These are phyloP conservation scores for Drosophila ohnishii DNA, from an alignment of 1,140 invertebrate species.

Conservation along the genomic window DNA sequence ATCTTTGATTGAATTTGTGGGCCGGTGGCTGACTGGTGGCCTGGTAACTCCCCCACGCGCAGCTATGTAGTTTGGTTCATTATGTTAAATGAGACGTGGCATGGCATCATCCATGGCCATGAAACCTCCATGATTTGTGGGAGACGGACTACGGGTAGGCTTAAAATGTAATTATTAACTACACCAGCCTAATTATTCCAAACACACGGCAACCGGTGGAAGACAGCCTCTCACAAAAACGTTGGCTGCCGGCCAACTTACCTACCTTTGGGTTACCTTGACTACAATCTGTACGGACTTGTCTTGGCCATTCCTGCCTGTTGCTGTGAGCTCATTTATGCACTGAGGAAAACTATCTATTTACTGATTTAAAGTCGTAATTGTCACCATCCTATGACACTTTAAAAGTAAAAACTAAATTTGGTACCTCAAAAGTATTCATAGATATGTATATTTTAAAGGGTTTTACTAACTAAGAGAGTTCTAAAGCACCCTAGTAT, in stretches of 20 bases:
- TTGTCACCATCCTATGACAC: background rate
- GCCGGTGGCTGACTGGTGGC: background rate
- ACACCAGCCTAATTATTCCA: conserved; percentile 39
- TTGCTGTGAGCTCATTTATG: conserved; percentile 10
- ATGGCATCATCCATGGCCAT: conserved; percentile 12
- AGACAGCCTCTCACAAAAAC: conserved; percentile 7
- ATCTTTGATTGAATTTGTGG: conserved; percentile 53
- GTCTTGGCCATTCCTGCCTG: conserved; percentile 31
- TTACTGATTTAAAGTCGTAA: background rate
- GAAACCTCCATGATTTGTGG: conserved; percentile 29
- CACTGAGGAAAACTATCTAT: conserved; percentile 9
- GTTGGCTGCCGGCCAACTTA: conserved; percentile 31
- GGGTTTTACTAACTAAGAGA: background rate
- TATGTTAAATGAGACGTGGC: conserved; percentile 43
- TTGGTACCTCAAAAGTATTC: background rate
- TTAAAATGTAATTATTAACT: conserved; percentile 41
- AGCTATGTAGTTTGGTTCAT: conserved; percentile 16
- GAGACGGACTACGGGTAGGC: background rate
- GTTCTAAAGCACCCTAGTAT: background rate
- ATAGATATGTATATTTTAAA: background rate
- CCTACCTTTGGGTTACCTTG: conserved; percentile 17
- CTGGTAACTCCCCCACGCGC: background rate
- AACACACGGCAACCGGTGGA: conserved; percentile 7
- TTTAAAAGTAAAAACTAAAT: too few relatives aligned
- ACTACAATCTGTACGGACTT: conserved; percentile 5